phyloP scores from a whole-genome alignment of 2,797 vertebrate genomes.

The Crocidura indochinensis region DNA sequence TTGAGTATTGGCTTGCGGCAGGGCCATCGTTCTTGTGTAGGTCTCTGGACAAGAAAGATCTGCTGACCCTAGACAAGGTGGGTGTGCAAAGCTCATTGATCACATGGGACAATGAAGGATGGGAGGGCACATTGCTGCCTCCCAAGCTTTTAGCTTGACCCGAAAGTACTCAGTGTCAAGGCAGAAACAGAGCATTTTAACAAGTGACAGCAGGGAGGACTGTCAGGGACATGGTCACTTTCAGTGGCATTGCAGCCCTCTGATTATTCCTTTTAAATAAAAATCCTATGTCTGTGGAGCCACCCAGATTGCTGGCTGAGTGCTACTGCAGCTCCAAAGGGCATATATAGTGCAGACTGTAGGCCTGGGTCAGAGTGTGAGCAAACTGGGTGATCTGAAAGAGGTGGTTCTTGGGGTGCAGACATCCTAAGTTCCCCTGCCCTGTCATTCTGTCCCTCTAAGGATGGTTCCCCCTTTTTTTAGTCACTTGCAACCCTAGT shows the following conservation, averaged over 20 bases:
- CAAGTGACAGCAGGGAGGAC: not conserved
- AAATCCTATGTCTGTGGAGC: no score
- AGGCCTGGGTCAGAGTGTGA: not conserved
- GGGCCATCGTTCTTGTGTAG: constrained; percentile 40
- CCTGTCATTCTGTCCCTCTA: not conserved
- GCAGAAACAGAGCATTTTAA: constrained; percentile 19
- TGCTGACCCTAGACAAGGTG: constrained; percentile 17
- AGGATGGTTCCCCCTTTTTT: no score
- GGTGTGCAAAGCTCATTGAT: constrained; percentile 38
- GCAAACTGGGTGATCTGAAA: not conserved
- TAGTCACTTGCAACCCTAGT: no score
- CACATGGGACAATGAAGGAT: not conserved
- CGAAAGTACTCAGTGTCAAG: not conserved
- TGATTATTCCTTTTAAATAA: not conserved
- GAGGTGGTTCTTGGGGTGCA: not conserved
- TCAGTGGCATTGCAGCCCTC: not conserved
- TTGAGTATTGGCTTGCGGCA: constrained; percentile 29
- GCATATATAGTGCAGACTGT: not conserved
- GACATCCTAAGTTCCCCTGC: not conserved
- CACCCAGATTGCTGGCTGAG: not conserved
- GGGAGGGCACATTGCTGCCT: not conserved
- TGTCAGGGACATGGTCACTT: constrained; percentile 26
- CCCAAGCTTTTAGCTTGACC: not conserved
- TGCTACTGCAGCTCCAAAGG: not conserved
- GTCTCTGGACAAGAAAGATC: constrained; percentile 63